Conservation (phyloP, 1,140 invertebrate genomes). For the Dendroctonus valens region DNA sequence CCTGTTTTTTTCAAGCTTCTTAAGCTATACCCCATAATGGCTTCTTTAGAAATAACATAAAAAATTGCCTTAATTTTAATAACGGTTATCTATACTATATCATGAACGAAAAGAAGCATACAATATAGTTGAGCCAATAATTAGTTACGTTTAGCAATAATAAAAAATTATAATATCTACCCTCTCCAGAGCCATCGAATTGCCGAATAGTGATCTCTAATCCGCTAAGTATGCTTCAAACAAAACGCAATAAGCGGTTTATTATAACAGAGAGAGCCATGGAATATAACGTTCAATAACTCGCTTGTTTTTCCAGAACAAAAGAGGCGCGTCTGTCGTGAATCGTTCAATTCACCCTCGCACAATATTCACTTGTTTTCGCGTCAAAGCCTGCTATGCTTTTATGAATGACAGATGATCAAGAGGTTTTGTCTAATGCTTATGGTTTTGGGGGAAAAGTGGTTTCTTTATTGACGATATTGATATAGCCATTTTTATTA, state of each 20-base stretch:
- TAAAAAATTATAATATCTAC: constrained; percentile 1
- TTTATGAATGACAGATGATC: constrained; percentile 45
- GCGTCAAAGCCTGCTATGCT: constrained; percentile 43
- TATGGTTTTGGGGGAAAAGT: constrained; percentile 21
- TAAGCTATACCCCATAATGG: too few species aligned
- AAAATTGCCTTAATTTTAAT: too few species aligned
- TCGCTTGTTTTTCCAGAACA: constrained; percentile 38
- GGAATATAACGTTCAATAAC: constrained; percentile 38
- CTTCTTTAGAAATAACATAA: too few species aligned
- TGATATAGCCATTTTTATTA: constrained; percentile 6
- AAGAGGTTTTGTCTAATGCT: constrained; percentile 38
- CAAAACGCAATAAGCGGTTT: constrained; percentile 46
- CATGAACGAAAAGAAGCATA: too few species aligned
- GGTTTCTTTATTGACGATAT: constrained; percentile 26
- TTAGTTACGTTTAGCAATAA: background rate
- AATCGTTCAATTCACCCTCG: constrained; percentile 36
- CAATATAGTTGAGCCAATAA: too few species aligned
- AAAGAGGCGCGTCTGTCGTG: constrained; percentile 39
- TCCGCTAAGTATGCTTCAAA: constrained; percentile 39
- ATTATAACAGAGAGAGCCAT: constrained; percentile 39
- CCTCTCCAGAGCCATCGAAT: constrained; percentile 1
- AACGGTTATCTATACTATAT: too few species aligned
- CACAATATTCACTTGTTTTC: constrained; percentile 44
- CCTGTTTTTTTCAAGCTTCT: too few species aligned
- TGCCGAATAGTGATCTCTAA: constrained; percentile 35